Conservation (phyloP, 2,888 invertebrate genomes). For the Apodemia hepburni region DNA sequence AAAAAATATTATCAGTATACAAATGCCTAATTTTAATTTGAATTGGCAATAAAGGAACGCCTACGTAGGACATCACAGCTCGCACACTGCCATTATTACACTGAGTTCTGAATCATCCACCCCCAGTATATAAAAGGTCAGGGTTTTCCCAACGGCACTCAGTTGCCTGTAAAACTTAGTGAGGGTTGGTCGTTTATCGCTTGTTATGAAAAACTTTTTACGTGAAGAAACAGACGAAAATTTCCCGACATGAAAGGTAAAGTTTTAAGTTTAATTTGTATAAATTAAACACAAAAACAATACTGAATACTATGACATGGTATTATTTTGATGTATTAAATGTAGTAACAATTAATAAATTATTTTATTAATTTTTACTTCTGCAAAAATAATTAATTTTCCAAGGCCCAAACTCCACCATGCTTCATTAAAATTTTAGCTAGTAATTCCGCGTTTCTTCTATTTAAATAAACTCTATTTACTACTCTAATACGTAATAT, state of each 20-base stretch:
- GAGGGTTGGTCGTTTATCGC: conserved; percentile 36
- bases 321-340: too few species aligned
- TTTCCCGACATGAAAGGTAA: conserved; percentile 57
- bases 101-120: conserved; percentile 36
- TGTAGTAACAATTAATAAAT: too few species aligned
- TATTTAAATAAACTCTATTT: too few species aligned
- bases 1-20: background rate
- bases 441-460: too few species aligned
- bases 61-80: conserved; percentile 11
- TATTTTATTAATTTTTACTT: too few species aligned
- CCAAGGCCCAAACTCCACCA: too few species aligned
- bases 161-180: conserved; percentile 27
- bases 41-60: conserved; percentile 10
- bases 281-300: background rate
- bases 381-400: too few species aligned
- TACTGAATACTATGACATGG: background rate
- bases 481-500: too few species aligned
- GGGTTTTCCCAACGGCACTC: conserved; percentile 53
- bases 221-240: conserved; percentile 48
- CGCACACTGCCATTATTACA: conserved; percentile 25
- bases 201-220: conserved; percentile 59
- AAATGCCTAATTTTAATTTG: conserved; percentile 10
- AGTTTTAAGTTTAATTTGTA: conserved; percentile 14
- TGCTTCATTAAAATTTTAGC: too few species aligned
- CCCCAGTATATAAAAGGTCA: conserved; percentile 51